phyloP scores from a whole-genome alignment of 2,113 vertebrate species.

The Nothoprocta pentlandii region DNA sequence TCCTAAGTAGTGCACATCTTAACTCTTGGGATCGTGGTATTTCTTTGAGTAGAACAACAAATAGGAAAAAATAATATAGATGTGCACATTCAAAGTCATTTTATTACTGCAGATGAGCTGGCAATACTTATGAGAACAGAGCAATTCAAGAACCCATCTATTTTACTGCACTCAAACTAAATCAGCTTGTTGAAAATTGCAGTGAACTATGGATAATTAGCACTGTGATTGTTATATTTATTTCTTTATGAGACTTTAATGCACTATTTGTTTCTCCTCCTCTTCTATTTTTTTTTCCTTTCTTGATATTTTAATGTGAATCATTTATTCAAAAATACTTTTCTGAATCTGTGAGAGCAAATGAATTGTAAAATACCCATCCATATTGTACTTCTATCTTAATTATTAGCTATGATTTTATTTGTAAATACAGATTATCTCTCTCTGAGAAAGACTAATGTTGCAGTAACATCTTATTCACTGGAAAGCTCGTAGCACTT shows the following conservation, averaged over 20 bases:
- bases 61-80: not conserved
- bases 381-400: not conserved
- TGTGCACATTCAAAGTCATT: not conserved
- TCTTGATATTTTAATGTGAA: conserved; percentile 45
- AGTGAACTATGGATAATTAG: conserved; percentile 49
- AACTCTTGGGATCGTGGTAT: not conserved
- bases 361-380: conserved; percentile 16
- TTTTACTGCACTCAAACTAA: conserved; percentile 15
- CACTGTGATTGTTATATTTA: conserved; percentile 34
- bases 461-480: not conserved
- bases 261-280: not conserved
- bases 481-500: not conserved
- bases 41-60: not conserved
- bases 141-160: not conserved
- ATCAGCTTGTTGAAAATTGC: conserved; percentile 13
- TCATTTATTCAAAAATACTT: conserved; percentile 35
- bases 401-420: not conserved
- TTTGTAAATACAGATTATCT: not conserved
- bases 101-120: not conserved
- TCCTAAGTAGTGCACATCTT: not conserved
- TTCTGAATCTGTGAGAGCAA: not conserved
- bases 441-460: not conserved
- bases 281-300: not conserved
- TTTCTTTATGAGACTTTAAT: conserved; percentile 23
- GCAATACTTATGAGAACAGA: not conserved